Percentiles rank a stretch among this genome's conserved stretches.
Evolutionary conservation across 1,140 invertebrate genomes (phyloP).

Genomic region (Branchinecta lindahli): DNA sequence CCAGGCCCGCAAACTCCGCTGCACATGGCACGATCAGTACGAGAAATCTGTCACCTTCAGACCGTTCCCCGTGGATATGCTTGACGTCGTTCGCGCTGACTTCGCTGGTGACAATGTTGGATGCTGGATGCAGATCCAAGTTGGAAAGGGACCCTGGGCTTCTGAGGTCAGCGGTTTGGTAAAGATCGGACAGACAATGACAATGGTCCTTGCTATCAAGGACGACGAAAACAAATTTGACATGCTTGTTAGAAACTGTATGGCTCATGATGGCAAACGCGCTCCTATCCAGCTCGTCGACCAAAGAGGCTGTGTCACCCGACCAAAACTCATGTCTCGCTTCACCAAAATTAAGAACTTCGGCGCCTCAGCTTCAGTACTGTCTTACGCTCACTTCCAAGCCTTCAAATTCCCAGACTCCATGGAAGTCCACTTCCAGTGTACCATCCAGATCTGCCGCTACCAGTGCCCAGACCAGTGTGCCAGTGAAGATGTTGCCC

Average conservation of each 20-base stretch:
- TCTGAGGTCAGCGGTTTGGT: constrained; percentile 84
- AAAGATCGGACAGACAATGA: constrained; percentile 92
- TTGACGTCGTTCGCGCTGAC: constrained; percentile 79
- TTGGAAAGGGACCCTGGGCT: constrained; percentile 88
- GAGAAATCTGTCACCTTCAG: constrained; percentile 88
- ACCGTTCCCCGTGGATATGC: constrained; percentile 87
- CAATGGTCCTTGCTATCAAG: constrained; percentile 89
- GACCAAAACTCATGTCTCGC: constrained; percentile 79
- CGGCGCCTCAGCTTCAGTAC: constrained; percentile 71
- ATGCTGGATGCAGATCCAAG: constrained; percentile 52
- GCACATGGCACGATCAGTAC: constrained; percentile 90
- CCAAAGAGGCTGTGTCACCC: constrained; percentile 74
- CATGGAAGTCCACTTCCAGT: constrained; percentile 92
- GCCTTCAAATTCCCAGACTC: constrained; percentile 92
- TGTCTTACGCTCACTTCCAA: constrained; percentile 83
- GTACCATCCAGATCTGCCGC: constrained; percentile 83
- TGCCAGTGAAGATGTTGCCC: constrained; percentile 44
- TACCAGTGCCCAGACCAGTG: constrained; percentile 69
- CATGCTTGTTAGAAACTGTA: constrained; percentile 84
- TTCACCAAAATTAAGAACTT: constrained; percentile 94
- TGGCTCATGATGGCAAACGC: constrained; percentile 82
- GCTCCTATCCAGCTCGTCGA: constrained; percentile 88
- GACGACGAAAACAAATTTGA: constrained; percentile 91
- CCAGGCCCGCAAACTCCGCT: constrained; percentile 74
- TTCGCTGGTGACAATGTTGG: constrained; percentile 90